phyloP scores from a whole-genome alignment of 2,113 vertebrate species.

The Laticauda colubrina region DNA sequence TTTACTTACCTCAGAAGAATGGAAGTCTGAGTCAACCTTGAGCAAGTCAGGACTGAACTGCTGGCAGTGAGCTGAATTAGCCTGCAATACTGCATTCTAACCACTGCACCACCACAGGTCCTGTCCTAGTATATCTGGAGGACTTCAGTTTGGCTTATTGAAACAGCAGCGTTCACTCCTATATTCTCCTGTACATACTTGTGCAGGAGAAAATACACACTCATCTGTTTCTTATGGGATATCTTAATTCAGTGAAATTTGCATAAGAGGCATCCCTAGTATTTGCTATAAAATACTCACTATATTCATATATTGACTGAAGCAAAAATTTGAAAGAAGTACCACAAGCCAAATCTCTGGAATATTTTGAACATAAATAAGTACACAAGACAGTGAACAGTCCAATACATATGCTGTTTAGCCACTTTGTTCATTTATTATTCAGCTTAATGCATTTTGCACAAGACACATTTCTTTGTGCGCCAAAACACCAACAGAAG shows the following conservation, averaged over 20 bases:
- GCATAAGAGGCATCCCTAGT: background rate
- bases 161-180: background rate
- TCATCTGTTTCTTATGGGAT: background rate
- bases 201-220: background rate
- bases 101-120: background rate
- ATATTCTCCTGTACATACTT: background rate
- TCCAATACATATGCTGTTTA: constrained; percentile 14
- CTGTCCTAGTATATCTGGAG: background rate
- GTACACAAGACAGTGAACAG: background rate
- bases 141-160: background rate
- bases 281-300: background rate
- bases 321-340: constrained; percentile 10
- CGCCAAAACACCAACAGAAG: constrained; percentile 49
- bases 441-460: constrained; percentile 15
- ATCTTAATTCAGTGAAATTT: background rate
- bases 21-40: background rate
- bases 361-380: constrained; percentile 22
- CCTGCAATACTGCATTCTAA: background rate
- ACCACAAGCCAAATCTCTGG: background rate
- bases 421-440: constrained; percentile 12
- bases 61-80: background rate
- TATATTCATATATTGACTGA: background rate
- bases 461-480: constrained; percentile 41
- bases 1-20: background rate
- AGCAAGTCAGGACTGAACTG: background rate